phyloP scores from a whole-genome alignment of 2,797 vertebrate species.

The Molothrus ater region DNA sequence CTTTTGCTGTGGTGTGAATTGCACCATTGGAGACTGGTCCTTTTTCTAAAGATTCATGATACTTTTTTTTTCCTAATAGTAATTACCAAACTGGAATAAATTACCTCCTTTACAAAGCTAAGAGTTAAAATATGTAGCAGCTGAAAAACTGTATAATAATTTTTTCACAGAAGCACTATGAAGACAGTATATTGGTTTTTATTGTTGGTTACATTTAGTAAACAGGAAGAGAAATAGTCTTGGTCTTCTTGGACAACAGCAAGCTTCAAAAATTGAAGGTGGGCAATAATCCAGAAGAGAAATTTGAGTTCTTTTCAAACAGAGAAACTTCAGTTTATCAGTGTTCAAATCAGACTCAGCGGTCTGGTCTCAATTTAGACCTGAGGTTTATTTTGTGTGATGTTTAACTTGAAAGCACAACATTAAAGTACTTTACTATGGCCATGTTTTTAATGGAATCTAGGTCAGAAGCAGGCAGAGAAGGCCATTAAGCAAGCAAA shows the following conservation, averaged over 20 bases:
- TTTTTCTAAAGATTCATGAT: neutral
- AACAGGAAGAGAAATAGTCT: neutral
- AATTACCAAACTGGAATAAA: neutral
- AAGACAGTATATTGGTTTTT: neutral
- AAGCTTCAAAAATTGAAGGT: conserved; percentile 25
- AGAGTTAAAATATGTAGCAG: neutral
- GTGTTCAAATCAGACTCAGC: conserved; percentile 26
- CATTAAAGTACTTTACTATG: conserved; percentile 34
- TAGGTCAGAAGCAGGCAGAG: conserved; percentile 36
- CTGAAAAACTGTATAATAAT: neutral
- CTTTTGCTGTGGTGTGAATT: neutral
- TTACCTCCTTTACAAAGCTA: neutral
- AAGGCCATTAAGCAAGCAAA: conserved; percentile 22
- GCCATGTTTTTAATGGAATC: conserved; percentile 44
- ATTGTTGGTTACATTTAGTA: conserved; percentile 4
- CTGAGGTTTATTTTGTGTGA: conserved; percentile 23
- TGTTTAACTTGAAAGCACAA: conserved; percentile 43
- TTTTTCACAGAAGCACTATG: neutral
- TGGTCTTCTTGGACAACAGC: neutral
- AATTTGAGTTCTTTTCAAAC: conserved; percentile 30
- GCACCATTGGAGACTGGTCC: neutral
- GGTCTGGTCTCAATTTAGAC: conserved; percentile 57
- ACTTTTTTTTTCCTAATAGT: neutral
- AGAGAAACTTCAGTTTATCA: conserved; percentile 33
- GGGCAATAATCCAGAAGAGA: conserved; percentile 38